phyloP scores from a whole-genome alignment of 2,888 invertebrate genomes.

The Brachynemurus nebulosus region DNA sequence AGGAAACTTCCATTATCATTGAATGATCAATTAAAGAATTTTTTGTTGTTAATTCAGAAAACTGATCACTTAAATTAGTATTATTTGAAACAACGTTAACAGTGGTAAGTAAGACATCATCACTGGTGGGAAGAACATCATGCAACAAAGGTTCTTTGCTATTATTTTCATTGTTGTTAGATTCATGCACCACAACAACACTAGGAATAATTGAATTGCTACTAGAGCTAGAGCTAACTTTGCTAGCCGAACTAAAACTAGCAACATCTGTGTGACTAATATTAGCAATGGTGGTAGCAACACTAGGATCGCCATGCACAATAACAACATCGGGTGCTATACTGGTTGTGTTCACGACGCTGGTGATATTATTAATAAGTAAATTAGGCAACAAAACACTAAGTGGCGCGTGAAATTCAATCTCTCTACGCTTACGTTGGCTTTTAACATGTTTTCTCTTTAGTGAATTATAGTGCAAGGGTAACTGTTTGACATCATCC shows the following conservation, averaged over 20 bases:
- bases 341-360: not conserved
- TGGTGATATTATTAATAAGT: not conserved
- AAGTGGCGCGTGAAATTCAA: constrained; percentile 15
- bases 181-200: constrained; percentile 24
- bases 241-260: no score
- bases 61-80: constrained; percentile 14
- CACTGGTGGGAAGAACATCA: constrained; percentile 21
- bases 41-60: not conserved
- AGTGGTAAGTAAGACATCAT: constrained; percentile 21
- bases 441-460: constrained; percentile 3
- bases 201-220: constrained; percentile 13
- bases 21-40: not conserved
- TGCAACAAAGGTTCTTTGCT: constrained; percentile 21
- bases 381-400: not conserved
- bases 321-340: not conserved
- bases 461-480: not conserved
- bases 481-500: constrained; percentile 8
- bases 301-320: constrained; percentile 9
- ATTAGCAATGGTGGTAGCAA: not conserved
- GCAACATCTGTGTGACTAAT: not conserved
- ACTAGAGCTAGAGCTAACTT: constrained; percentile 21
- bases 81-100: constrained; percentile 18
- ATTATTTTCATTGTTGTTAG: constrained; percentile 24
- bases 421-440: constrained; percentile 55
- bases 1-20: not conserved